A percentile compares a stretch with the other conserved stretches of the same genome.
Evolutionary conservation across 2,888 invertebrate genomes (phyloP).

Genomic region (Ectobius pallidus): DNA sequence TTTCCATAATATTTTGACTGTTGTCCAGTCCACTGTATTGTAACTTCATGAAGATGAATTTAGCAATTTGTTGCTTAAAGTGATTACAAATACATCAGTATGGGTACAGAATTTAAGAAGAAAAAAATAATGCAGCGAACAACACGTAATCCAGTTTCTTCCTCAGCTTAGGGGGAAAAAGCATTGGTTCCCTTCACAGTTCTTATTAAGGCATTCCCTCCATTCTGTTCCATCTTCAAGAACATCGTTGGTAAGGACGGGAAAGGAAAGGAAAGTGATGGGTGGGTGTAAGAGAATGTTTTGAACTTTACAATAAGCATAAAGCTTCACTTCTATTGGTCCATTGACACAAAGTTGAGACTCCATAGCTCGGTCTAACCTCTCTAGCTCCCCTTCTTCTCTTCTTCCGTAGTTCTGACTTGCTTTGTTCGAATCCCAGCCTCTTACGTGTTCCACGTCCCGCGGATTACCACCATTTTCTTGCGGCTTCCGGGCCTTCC

Average conservation of each 20-base stretch:
- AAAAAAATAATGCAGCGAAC: background rate
- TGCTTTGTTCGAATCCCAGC: constrained; percentile 1
- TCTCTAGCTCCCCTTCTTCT: background rate
- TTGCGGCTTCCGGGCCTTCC: background rate
- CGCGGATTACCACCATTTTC: background rate
- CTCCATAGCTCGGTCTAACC: background rate
- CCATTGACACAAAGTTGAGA: constrained; percentile 17
- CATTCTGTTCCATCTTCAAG: constrained; percentile 6
- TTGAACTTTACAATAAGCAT: background rate
- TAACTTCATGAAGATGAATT: no score
- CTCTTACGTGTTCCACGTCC: background rate
- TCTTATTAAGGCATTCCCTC: background rate
- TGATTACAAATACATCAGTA: no score
- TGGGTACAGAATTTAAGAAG: no score
- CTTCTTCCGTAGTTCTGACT: no score
- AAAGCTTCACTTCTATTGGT: background rate
- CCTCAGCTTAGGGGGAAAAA: background rate
- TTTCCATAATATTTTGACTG: no score
- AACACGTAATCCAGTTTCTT: background rate
- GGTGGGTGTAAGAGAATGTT: background rate
- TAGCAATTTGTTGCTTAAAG: no score
- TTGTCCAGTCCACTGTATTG: no score
- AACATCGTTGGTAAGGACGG: background rate
- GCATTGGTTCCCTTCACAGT: no score
- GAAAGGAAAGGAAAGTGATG: background rate